phyloP scores from a whole-genome alignment of 2,888 invertebrate species.

The Pseudococcus viburni region DNA sequence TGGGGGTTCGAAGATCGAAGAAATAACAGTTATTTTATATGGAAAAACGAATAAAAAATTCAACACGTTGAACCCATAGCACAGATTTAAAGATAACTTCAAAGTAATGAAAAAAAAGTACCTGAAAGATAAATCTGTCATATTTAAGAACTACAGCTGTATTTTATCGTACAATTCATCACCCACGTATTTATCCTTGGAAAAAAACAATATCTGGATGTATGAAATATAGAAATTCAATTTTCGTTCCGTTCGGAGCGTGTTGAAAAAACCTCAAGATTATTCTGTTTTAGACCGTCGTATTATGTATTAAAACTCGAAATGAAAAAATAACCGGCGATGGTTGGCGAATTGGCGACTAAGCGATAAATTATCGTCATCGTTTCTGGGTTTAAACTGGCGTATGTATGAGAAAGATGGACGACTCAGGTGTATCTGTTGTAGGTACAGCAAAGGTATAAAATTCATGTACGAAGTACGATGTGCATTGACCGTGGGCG shows the following conservation, averaged over 20 bases:
- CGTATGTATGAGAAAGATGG: neutral
- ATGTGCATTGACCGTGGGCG: slow-evolving; percentile 50
- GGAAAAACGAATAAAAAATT: neutral
- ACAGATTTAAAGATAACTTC: neutral
- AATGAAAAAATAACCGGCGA: neutral
- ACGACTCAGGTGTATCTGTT: neutral
- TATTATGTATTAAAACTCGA: neutral
- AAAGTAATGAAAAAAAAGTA: neutral
- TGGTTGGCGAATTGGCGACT: neutral
- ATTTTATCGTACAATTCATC: neutral
- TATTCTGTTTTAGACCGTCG: neutral
- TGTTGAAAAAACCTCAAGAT: slow-evolving; percentile 7
- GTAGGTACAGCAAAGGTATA: neutral
- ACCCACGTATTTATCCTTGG: neutral
- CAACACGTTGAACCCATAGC: slow-evolving; percentile 1
- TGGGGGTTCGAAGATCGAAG: too few relatives aligned
- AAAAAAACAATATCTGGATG: neutral
- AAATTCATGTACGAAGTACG: neutral
- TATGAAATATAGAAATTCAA: neutral
- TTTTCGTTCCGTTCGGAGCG: neutral
- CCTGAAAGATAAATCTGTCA: neutral
- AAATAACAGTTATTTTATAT: neutral
- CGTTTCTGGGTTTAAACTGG: neutral
- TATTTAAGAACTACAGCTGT: neutral
- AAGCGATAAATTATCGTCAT: slow-evolving; percentile 31